Percentiles rank a stretch among this genome's conserved stretches.
Evolutionary conservation across 2,888 invertebrate genomes (phyloP).

Genomic region (Dysmachus trigonus): DNA sequence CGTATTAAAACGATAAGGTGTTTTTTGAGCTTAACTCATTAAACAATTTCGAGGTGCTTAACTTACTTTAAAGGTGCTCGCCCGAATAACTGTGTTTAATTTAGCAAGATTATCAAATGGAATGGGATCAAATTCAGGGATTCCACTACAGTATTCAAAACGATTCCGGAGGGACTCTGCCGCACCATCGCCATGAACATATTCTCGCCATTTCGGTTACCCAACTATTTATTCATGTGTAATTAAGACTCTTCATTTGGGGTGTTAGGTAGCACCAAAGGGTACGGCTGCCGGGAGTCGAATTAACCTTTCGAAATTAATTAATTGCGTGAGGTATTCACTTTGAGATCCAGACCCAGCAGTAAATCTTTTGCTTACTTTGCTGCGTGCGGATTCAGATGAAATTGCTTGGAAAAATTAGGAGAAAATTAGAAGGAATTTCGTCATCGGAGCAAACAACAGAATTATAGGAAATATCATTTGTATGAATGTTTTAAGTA

Average conservation of each 20-base stretch:
- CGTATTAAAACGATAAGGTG: neutral
- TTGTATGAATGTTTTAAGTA: neutral
- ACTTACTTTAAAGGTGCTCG: neutral
- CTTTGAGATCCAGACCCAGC: slow-evolving; percentile 7
- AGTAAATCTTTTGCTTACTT: slow-evolving; percentile 36
- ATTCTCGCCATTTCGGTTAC: slow-evolving; percentile 45
- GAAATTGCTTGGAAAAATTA: slow-evolving; percentile 31
- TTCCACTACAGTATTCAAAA: neutral
- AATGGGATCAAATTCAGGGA: slow-evolving; percentile 8
- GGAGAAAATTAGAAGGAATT: neutral
- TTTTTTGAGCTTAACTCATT: slow-evolving; percentile 3
- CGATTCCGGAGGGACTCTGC: neutral
- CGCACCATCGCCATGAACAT: slow-evolving; percentile 3
- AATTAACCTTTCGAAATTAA: slow-evolving; percentile 41
- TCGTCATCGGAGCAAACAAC: neutral
- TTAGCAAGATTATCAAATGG: slow-evolving; percentile 12
- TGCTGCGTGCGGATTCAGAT: slow-evolving; percentile 1
- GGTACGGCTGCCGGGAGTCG: slow-evolving; percentile 18
- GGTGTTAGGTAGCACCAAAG: slow-evolving; percentile 41
- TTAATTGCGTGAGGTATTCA: slow-evolving; percentile 40
- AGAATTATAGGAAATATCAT: neutral
- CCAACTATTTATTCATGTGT: slow-evolving; percentile 49
- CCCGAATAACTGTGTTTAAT: slow-evolving; percentile 13
- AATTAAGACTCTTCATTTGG: slow-evolving; percentile 48
- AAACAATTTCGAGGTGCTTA: neutral